Evolutionary conservation across 2,888 invertebrate genomes (phyloP), one percentile per base, ranked within the genome.

Genomic region (Macrophya alboannulata): DNA sequence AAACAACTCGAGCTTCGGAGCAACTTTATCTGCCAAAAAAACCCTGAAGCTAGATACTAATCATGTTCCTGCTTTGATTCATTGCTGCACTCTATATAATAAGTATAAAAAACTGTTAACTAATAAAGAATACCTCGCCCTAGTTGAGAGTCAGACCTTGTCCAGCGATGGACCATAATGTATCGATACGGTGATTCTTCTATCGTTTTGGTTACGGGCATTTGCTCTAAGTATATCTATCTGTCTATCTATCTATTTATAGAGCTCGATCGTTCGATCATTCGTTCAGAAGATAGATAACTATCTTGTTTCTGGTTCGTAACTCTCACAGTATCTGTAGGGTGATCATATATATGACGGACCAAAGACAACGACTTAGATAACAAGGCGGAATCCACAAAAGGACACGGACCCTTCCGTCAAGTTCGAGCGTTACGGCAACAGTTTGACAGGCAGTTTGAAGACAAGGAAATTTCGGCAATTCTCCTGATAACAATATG

Each of bases 191-290:
- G 6, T 3, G 59, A 51, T 17, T 55, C 17, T 51, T 51, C 51
- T 62, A 9, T 62, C 62, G 48, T 48, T 62, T 62, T 25, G 21
- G 10, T 1, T 21, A 12, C 62, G 10, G 62, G 62, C 10, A 0
- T 62, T 25, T 8, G 25, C 62, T 62, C 62, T 62, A 25, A 62
- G 55, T 62, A 62, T 12, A 62, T 62, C 10, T 25, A 62, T 62
- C 62, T 62, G 21, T 62, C 25, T 62, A 62, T 62, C 25, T 21
- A 62, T 62, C 12, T 62, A 62, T 62, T 62, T 25, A 62, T 62
- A 62, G 25, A 25, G 62, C 1, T 62, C 0, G 62, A 25, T 62
- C 25, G 4, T 9, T 25, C 25, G 62, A 62, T 62, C 25, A 62
- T 25, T 9, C 62, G 55, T 25, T 62, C 25, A 62, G 10, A 21